These are phyloP conservation scores for Tridacna crocea DNA, from an alignment of 2,888 invertebrate genomes.

Conservation along the genomic window DNA sequence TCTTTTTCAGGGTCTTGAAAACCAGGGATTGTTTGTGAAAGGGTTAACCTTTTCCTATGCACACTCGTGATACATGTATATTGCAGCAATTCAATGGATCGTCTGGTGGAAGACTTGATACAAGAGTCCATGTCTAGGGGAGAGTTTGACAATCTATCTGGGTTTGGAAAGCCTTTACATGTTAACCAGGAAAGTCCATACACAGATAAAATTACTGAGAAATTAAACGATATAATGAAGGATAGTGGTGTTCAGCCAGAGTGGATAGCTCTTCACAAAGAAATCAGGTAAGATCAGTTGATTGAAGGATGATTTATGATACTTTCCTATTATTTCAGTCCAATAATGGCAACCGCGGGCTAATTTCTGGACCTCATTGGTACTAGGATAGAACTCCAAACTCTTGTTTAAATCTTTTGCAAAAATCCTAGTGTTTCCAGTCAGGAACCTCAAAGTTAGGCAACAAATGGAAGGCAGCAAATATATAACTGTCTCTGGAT, in stretches of 20 bases:
- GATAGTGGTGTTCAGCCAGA: slow-evolving; percentile 96
- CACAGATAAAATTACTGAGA: slow-evolving; percentile 94
- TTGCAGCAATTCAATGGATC: slow-evolving; percentile 89
- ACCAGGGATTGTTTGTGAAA: too few species aligned
- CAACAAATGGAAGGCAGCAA: too few species aligned
- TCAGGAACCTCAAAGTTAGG: too few species aligned
- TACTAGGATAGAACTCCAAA: too few species aligned
- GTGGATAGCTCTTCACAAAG: slow-evolving; percentile 94
- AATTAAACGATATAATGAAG: slow-evolving; percentile 92
- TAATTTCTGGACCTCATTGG: too few species aligned
- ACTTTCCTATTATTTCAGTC: neutral
- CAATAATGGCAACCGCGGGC: too few species aligned
- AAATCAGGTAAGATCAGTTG: slow-evolving; percentile 90
- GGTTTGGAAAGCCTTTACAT: slow-evolving; percentile 92
- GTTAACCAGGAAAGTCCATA: slow-evolving; percentile 91
- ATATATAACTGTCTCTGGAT: too few species aligned
- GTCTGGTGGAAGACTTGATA: slow-evolving; percentile 95
- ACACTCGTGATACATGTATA: neutral
- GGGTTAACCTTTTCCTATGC: too few species aligned
- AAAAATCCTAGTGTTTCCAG: too few species aligned
- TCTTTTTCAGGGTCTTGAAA: too few species aligned
- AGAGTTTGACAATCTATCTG: slow-evolving; percentile 93
- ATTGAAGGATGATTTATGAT: too few species aligned
- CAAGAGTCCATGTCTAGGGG: slow-evolving; percentile 95
- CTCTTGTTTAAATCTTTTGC: too few species aligned